Percentiles rank a stretch among this genome's conserved stretches.
phyloP scores from a whole-genome alignment of 2,797 vertebrate genomes.

The Loriculus beryllinus region DNA sequence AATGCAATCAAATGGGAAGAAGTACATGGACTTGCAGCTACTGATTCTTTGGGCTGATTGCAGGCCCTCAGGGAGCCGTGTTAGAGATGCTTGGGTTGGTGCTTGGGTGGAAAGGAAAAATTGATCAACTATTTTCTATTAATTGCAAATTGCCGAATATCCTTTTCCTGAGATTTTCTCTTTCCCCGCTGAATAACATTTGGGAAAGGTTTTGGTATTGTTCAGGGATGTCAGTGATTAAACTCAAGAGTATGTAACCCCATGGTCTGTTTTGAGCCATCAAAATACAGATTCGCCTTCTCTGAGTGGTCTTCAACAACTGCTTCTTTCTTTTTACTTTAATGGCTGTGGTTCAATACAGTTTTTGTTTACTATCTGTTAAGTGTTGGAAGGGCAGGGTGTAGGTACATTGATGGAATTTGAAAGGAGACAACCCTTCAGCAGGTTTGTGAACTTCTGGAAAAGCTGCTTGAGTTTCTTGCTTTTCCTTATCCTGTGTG shows the following conservation, averaged over 20 bases:
- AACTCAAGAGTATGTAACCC: neutral
- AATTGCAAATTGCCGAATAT: neutral
- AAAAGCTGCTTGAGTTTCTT: neutral
- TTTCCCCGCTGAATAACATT: neutral
- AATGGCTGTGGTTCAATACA: neutral
- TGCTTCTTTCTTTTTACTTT: neutral
- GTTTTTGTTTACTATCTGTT: neutral
- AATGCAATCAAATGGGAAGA: neutral
- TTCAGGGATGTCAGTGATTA: neutral
- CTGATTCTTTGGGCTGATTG: neutral
- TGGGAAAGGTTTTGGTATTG: neutral
- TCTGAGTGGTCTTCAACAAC: neutral
- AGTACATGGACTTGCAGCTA: accelerated
- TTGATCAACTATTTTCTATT: neutral
- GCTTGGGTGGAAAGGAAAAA: neutral
- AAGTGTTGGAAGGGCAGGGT: neutral
- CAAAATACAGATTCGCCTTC: neutral
- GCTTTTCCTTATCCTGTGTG: neutral
- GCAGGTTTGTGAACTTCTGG: neutral
- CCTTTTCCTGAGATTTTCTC: neutral
- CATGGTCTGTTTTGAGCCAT: neutral
- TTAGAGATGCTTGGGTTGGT: neutral
- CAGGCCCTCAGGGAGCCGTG: neutral
- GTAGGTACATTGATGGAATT: neutral
- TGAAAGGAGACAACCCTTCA: neutral